phyloP scores from a whole-genome alignment of 2,113 vertebrate genomes.

The Nothoprocta perdicaria region DNA sequence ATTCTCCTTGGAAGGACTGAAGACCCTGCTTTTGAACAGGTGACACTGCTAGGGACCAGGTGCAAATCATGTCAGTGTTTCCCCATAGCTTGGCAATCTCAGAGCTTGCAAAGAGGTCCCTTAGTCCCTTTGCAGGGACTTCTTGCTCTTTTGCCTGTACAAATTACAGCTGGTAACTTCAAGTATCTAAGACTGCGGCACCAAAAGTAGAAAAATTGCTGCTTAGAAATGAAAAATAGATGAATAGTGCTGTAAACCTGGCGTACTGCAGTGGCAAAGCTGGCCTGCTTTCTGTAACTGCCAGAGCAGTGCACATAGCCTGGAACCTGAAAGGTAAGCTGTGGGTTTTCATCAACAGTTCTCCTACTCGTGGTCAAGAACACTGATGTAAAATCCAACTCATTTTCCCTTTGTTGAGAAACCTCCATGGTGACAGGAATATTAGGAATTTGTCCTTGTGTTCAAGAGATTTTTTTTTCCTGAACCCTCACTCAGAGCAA shows the following conservation, averaged over 20 bases:
- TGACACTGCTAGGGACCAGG: neutral
- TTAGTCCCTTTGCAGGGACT: neutral
- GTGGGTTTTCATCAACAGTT: neutral
- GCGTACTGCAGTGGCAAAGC: neutral
- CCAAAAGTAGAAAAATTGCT: neutral
- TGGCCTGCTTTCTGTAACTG: constrained; percentile 31
- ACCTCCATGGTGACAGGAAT: neutral
- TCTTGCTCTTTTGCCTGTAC: neutral
- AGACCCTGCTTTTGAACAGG: neutral
- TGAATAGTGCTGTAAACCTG: neutral
- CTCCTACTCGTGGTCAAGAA: neutral
- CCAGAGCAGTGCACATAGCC: neutral
- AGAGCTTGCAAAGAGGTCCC: neutral
- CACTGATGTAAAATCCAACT: neutral
- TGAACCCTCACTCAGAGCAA: neutral
- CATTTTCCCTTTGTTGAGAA: neutral
- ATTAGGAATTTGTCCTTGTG: neutral
- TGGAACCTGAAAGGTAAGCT: neutral
- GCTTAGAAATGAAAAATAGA: constrained; percentile 29
- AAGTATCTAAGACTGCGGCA: constrained; percentile 20
- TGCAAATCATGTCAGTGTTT: neutral
- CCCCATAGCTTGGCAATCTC: neutral
- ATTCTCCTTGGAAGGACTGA: neutral
- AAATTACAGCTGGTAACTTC: neutral
- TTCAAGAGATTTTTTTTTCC: neutral